A percentile compares a stretch with the other conserved stretches of the same genome.
phyloP scores from a whole-genome alignment of 1,140 invertebrate species.

The Apis cerana region DNA sequence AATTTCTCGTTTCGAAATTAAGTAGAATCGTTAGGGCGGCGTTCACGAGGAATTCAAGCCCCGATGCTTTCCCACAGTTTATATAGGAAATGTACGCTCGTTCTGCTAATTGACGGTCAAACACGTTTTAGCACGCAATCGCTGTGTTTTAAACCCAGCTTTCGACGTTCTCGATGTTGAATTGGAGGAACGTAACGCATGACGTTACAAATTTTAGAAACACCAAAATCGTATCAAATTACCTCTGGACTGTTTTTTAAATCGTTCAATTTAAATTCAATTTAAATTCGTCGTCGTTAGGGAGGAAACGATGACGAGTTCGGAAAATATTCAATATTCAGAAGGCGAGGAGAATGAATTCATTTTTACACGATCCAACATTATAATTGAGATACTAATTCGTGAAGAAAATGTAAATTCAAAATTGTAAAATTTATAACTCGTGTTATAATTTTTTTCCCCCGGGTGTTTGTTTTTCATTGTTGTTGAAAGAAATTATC shows the following conservation, averaged over 20 bases:
- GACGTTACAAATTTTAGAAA: not conserved
- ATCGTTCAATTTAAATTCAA: no score
- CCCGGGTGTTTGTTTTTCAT: not conserved
- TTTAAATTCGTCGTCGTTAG: no score
- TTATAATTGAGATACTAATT: no score
- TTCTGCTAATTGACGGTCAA: conserved; percentile 43
- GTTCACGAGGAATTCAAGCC: not conserved
- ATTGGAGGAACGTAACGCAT: not conserved
- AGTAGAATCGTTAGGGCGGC: not conserved
- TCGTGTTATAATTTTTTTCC: not conserved
- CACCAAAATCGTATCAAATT: no score
- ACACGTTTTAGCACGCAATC: conserved; percentile 44
- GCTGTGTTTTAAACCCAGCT: not conserved
- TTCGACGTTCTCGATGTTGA: conserved; percentile 7
- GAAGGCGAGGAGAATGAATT: no score
- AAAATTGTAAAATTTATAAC: no score
- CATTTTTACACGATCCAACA: no score
- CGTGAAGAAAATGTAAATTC: no score
- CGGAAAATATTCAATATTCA: no score
- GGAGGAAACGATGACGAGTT: no score
- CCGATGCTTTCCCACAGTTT: conserved; percentile 19
- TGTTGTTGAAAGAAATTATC: not conserved
- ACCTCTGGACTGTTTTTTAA: no score
- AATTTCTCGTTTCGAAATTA: not conserved
- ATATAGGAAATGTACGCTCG: conserved; percentile 48